phyloP scores from a whole-genome alignment of 2,797 vertebrate genomes.

The Xerus rutilus region DNA sequence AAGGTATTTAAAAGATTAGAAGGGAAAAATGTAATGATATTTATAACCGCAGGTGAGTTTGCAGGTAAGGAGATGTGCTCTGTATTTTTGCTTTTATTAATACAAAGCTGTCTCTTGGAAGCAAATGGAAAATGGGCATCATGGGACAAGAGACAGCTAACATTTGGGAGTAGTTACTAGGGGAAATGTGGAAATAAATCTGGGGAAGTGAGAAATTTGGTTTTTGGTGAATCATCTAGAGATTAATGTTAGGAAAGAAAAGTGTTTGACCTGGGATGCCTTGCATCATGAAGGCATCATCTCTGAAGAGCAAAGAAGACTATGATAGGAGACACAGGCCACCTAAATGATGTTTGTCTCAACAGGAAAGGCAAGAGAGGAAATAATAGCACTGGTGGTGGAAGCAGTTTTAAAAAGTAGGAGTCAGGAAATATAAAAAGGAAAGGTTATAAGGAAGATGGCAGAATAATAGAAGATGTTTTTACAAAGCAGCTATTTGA shows the following conservation, averaged over 20 bases:
- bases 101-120: neutral
- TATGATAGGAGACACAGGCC: neutral
- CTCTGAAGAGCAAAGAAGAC: neutral
- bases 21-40: neutral
- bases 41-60: neutral
- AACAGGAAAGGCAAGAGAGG: neutral
- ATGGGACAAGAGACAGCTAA: neutral
- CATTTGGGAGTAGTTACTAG: neutral
- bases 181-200: neutral
- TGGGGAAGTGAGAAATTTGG: neutral
- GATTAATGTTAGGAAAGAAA: neutral
- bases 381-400: neutral
- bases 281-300: neutral
- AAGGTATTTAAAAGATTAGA: neutral
- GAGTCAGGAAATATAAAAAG: neutral
- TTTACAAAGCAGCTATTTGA: conserved; percentile 25
- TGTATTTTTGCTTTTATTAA: neutral
- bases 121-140: neutral
- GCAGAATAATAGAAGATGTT: neutral
- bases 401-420: neutral
- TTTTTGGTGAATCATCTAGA: neutral
- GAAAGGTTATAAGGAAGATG: neutral
- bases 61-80: neutral
- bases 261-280: neutral
- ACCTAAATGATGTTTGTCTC: neutral